Evolutionary conservation across 2,113 vertebrate genomes (phyloP).

Genomic region (Cyprinus carpio): DNA sequence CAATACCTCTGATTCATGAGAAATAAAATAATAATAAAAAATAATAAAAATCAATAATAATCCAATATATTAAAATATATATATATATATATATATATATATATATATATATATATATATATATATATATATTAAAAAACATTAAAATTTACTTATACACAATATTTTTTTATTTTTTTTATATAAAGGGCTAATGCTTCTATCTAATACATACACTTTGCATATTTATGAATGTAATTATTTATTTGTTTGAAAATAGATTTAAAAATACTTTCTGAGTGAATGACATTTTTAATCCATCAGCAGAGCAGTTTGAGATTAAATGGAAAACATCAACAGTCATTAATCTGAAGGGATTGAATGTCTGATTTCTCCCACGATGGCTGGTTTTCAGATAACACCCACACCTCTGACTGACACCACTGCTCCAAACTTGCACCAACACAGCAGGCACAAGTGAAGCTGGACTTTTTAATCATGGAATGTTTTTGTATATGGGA

Average conservation of each 20-base stretch:
- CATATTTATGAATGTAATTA: not conserved
- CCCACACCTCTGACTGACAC: conserved; percentile 61
- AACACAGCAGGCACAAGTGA: conserved; percentile 34
- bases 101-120: too few relatives aligned
- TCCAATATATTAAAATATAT: not conserved
- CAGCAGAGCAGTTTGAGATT: conserved; percentile 45
- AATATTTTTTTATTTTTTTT: too few relatives aligned
- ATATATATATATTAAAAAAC: not conserved
- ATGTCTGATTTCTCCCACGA: conserved; percentile 33
- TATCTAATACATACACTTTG: not conserved
- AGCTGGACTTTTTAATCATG: conserved; percentile 1
- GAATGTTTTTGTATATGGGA: not conserved
- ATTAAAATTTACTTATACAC: too few relatives aligned
- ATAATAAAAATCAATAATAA: not conserved
- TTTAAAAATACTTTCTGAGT: conserved; percentile 13
- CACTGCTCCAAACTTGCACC: conserved; percentile 33
- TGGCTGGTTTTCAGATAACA: conserved; percentile 24
- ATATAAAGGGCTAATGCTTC: not conserved
- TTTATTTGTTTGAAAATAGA: not conserved
- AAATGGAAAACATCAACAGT: conserved; percentile 57
- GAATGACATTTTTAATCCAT: conserved; percentile 52
- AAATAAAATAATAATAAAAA: not conserved
- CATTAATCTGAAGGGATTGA: conserved; percentile 64
- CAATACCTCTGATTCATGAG: not conserved
- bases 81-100: too few relatives aligned